A percentile compares a stretch with the other conserved stretches of the same genome.
phyloP scores from a whole-genome alignment of 2,113 vertebrate genomes.

The Oryzias woworae region DNA sequence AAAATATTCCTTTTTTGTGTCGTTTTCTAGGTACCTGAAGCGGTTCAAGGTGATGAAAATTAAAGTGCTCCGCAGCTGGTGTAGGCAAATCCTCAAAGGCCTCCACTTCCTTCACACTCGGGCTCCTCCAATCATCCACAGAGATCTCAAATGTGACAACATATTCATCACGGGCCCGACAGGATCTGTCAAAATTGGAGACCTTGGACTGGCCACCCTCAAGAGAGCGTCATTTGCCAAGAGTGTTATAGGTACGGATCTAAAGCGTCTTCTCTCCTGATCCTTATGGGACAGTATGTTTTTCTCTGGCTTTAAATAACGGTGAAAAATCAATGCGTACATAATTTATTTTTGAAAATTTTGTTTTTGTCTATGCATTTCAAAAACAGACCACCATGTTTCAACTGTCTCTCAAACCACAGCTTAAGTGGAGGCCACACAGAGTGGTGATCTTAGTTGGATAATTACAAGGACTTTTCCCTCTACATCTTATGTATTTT shows the following conservation, averaged over 20 bases:
- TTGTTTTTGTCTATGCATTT: constrained; percentile 64
- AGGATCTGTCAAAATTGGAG: constrained; percentile 98
- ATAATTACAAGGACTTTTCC: constrained; percentile 64
- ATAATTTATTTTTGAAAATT: constrained; percentile 21
- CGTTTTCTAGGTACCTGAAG: constrained; percentile 87
- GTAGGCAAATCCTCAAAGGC: constrained; percentile 96
- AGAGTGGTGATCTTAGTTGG: constrained; percentile 63
- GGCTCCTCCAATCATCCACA: constrained; percentile 95
- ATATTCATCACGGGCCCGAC: constrained; percentile 99
- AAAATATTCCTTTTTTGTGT: not conserved
- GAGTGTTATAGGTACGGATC: constrained; percentile 95
- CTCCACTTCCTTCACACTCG: constrained; percentile 97
- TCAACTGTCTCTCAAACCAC: constrained; percentile 79
- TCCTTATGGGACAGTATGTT: constrained; percentile 22
- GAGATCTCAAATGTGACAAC: constrained; percentile 98
- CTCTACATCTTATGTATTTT: constrained; percentile 41
- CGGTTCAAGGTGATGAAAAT: constrained; percentile 99
- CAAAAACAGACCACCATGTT: constrained; percentile 82
- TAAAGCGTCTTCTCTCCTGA: constrained; percentile 37
- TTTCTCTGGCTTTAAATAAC: constrained; percentile 19
- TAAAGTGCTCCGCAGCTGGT: constrained; percentile 97
- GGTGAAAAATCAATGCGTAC: too few relatives aligned
- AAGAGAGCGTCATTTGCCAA: constrained; percentile 98
- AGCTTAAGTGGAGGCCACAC: constrained; percentile 75
- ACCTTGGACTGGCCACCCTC: constrained; percentile 93